Conservation (phyloP, 2,113 vertebrate species). For the Sialia sialis region DNA sequence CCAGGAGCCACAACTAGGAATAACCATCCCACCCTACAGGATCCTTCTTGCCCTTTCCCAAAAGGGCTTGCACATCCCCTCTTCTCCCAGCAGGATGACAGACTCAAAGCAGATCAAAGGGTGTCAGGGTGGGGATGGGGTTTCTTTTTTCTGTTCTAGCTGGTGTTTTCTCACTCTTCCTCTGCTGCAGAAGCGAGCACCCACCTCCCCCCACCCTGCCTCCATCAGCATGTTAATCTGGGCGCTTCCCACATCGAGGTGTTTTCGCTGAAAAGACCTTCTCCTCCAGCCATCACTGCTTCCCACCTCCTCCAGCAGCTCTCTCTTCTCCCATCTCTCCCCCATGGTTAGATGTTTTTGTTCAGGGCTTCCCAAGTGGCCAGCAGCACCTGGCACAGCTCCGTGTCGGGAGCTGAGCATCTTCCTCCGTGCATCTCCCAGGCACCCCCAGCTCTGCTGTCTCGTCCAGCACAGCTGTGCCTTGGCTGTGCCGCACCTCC, state of each 20-base stretch:
- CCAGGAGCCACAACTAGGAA: neutral
- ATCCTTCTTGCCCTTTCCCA: neutral
- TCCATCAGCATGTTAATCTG: neutral
- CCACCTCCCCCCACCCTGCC: neutral
- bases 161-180: neutral
- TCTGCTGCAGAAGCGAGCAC: neutral
- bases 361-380: neutral
- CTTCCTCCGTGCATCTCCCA: neutral
- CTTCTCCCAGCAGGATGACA: neutral
- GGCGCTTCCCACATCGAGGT: neutral
- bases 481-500: neutral
- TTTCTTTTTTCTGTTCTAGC: constrained; percentile 9
- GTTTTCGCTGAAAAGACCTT: neutral
- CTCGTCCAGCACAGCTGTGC: neutral
- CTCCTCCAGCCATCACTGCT: neutral
- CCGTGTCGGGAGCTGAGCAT: neutral
- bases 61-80: neutral
- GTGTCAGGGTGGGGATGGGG: neutral
- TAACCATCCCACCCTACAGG: neutral
- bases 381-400: neutral
- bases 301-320: neutral
- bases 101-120: neutral
- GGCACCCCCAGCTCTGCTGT: neutral
- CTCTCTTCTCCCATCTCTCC: neutral
- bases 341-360: neutral